Conservation (phyloP, 2,797 vertebrate species). For the Chrosomus eos region DNA sequence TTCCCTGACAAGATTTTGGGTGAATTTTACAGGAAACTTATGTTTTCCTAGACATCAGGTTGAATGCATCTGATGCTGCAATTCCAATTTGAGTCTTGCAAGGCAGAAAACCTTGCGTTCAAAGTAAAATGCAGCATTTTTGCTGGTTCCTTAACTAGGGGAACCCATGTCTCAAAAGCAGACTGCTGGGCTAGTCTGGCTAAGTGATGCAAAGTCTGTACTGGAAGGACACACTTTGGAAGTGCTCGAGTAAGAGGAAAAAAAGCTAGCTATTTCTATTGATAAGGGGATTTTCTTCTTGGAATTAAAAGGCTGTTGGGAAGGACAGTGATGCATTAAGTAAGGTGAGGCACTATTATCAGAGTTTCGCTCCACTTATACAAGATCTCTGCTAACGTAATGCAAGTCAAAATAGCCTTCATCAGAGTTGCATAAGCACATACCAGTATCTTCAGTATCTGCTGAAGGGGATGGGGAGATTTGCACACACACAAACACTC, state of each 20-base stretch:
- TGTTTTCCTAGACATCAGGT: neutral
- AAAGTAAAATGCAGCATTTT: constrained; percentile 8
- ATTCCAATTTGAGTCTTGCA: neutral
- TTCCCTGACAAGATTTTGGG: constrained; percentile 17
- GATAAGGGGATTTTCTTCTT: constrained; percentile 3
- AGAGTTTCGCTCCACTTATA: constrained; percentile 66
- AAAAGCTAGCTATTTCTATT: neutral
- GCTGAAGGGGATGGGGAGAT: constrained; percentile 63
- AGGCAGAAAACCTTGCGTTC: neutral
- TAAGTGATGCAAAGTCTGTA: neutral
- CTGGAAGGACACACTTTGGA: constrained; percentile 16
- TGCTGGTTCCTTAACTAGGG: neutral
- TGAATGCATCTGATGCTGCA: neutral
- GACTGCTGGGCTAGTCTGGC: constrained; percentile 8
- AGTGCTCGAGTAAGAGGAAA: constrained; percentile 6
- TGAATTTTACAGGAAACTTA: neutral
- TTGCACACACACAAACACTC: neutral
- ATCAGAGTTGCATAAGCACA: constrained; percentile 80
- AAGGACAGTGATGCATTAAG: constrained; percentile 7
- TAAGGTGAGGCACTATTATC: constrained; percentile 70
- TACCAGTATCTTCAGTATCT: constrained; percentile 62
- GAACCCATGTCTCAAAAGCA: constrained; percentile 10
- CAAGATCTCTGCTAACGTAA: constrained; percentile 66
- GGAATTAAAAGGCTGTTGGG: constrained; percentile 25
- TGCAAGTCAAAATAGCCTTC: constrained; percentile 71